These are phyloP conservation scores for Hippocampus mohnikei DNA, from an alignment of 2,113 vertebrate species.

Conservation along the genomic window DNA sequence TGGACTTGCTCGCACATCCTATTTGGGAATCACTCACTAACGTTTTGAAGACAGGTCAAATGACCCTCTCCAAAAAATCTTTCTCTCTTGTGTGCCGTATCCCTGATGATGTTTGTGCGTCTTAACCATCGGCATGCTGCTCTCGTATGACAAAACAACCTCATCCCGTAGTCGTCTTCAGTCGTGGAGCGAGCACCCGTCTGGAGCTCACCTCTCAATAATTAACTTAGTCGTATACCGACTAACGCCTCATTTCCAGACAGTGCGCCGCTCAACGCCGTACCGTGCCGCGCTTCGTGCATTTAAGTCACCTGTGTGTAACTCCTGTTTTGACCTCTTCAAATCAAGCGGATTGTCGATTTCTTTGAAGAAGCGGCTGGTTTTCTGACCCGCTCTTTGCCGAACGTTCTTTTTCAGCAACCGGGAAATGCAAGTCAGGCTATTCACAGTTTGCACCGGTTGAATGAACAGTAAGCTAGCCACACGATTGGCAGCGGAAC, in stretches of 20 bases:
- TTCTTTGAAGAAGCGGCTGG: not conserved
- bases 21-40: constrained; percentile 12
- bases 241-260: not conserved
- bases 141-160: not conserved
- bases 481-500: not conserved
- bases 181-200: not conserved
- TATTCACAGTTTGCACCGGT: not conserved
- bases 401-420: not conserved
- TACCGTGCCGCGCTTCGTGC: not conserved
- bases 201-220: not conserved
- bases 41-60: not conserved
- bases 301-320: not conserved
- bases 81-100: constrained; percentile 2
- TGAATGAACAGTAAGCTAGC: not conserved
- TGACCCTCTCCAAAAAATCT: not conserved
- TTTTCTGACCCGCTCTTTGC: not conserved
- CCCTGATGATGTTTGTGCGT: constrained; percentile 39
- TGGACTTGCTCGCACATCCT: constrained; percentile 29
- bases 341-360: not conserved
- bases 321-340: not conserved
- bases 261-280: not conserved
- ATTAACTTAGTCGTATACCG: not conserved
- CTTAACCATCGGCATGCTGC: constrained; percentile 18
- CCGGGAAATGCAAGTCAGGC: not conserved
- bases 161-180: not conserved